A percentile compares a stretch with the other conserved stretches of the same genome.
Conservation (phyloP, 1,140 invertebrate genomes). For the Heliconius eleuchia region DNA sequence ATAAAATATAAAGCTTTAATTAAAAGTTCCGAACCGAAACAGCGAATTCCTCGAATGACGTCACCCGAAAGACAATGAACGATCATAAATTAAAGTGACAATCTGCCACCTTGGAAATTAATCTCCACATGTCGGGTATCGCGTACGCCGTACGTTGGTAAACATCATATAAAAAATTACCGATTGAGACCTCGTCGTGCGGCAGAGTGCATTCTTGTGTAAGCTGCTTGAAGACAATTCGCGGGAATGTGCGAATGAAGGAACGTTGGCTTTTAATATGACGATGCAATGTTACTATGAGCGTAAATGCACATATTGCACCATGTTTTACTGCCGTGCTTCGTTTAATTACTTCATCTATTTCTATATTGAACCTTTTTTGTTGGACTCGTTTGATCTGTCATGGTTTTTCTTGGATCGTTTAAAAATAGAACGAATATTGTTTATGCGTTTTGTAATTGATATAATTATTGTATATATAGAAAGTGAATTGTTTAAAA, state of each 20-base stretch:
- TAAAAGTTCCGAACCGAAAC: not conserved
- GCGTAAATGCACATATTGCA: conserved; percentile 47
- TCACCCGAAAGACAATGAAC: conserved; percentile 73
- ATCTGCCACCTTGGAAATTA: conserved; percentile 77
- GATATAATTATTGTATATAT: too few relatives aligned
- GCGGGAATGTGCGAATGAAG: conserved; percentile 70
- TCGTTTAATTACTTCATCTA: conserved; percentile 22
- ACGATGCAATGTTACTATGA: conserved; percentile 40
- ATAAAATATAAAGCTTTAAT: not conserved
- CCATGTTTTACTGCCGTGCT: conserved; percentile 46
- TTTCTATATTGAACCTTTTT: not conserved
- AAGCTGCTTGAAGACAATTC: conserved; percentile 68
- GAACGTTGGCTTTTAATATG: conserved; percentile 50
- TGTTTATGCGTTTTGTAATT: not conserved
- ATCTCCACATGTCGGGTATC: conserved; percentile 68
- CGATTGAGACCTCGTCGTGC: conserved; percentile 63
- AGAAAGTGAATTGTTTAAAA: not conserved
- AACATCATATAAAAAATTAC: conserved; percentile 71
- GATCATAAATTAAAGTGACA: conserved; percentile 78
- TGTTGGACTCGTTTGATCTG: not conserved
- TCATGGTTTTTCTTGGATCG: not conserved
- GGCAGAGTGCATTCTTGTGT: conserved; percentile 79
- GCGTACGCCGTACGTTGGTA: conserved; percentile 61
- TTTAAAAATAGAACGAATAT: not conserved
- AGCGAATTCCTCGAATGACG: conserved; percentile 59